Percentiles rank a stretch among this genome's conserved stretches.
These are phyloP conservation scores for Esox niger DNA, from an alignment of 2,113 vertebrate genomes.

Conservation along the genomic window DNA sequence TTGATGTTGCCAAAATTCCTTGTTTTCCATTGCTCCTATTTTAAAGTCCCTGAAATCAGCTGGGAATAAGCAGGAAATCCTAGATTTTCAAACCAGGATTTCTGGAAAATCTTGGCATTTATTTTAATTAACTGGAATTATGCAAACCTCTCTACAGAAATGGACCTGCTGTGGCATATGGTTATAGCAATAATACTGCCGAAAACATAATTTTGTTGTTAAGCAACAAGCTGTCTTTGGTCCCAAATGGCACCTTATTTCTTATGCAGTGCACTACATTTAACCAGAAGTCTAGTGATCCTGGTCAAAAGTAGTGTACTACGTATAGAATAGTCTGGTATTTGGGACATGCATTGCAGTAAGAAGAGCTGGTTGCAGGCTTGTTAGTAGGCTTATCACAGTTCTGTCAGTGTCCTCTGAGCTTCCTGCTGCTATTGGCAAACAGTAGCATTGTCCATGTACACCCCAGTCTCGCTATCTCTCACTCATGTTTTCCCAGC, in stretches of 20 bases:
- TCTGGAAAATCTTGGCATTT: no score
- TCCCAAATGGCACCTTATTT: no score
- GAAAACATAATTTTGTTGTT: background rate
- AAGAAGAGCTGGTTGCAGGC: background rate
- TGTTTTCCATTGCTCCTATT: background rate
- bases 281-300: no score
- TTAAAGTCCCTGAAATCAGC: no score
- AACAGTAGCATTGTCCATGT: background rate
- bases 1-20: no score
- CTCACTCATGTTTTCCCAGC: background rate
- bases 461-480: background rate
- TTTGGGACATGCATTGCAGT: background rate
- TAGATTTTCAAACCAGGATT: no score
- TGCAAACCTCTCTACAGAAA: no score
- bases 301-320: background rate
- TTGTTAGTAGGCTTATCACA: constrained; percentile 10
- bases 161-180: background rate
- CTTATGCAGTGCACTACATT: no score
- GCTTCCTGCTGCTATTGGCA: constrained; percentile 4
- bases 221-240: background rate
- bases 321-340: background rate
- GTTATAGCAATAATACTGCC: background rate
- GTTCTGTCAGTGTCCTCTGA: constrained; percentile 4
- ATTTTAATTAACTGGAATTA: no score
- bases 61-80: no score